Conservation (phyloP, 2,888 invertebrate species). For the Nomada lathburiana region DNA sequence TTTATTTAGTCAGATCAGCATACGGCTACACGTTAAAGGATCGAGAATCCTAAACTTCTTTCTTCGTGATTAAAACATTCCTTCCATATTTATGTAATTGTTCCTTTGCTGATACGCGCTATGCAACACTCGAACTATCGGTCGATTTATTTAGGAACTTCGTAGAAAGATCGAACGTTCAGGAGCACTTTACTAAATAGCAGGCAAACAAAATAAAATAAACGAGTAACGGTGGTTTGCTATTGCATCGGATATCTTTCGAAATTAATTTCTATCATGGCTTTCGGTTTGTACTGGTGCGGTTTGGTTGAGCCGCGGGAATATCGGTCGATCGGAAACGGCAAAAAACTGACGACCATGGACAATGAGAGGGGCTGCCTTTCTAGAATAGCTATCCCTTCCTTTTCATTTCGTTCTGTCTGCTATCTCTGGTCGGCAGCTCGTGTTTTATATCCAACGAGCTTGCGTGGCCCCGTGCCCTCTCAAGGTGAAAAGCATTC, state of each 20-base stretch:
- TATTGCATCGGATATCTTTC: conserved; percentile 15
- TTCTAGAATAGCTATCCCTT: conserved; percentile 30
- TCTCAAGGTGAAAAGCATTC: conserved; percentile 14
- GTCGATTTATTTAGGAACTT: no score
- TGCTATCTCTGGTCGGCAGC: conserved; percentile 20
- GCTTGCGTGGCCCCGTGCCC: not conserved
- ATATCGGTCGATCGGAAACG: conserved; percentile 41
- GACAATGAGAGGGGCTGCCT: conserved; percentile 33
- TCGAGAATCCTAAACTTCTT: no score
- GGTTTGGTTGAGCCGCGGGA: conserved; percentile 5
- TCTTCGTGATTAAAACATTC: not conserved
- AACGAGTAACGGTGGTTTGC: not conserved
- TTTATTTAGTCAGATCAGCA: no score
- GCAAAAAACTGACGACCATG: conserved; percentile 39
- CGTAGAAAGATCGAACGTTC: not conserved
- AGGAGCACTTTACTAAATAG: conserved; percentile 19
- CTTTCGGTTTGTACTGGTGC: not conserved
- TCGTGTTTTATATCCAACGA: conserved; percentile 13
- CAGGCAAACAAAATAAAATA: not conserved
- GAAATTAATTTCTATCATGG: conserved; percentile 44
- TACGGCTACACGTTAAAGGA: no score
- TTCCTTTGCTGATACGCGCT: not conserved
- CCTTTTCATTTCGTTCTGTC: conserved; percentile 27
- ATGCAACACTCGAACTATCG: no score
- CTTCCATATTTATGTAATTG: conserved; percentile 15